These are phyloP conservation scores for Margaritifera margaritifera DNA, from an alignment of 2,888 invertebrate species.

Conservation along the genomic window DNA sequence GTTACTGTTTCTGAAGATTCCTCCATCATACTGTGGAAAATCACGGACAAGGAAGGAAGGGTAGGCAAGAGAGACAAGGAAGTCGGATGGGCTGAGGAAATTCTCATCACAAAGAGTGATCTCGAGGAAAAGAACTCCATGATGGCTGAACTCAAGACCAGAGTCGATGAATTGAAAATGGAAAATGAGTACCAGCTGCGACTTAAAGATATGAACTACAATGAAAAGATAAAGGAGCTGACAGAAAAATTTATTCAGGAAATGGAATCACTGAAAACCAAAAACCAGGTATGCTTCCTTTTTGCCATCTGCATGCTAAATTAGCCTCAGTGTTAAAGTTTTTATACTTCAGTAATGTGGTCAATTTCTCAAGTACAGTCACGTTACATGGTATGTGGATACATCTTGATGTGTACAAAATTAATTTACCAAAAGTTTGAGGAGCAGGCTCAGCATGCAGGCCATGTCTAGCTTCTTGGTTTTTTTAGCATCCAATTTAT, in stretches of 20 bases:
- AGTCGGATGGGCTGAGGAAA: constrained; percentile 84
- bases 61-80: constrained; percentile 82
- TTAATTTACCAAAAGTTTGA: no score
- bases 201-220: constrained; percentile 83
- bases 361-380: no score
- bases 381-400: no score
- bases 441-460: no score
- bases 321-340: no score
- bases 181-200: constrained; percentile 90
- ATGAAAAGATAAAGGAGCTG: constrained; percentile 86
- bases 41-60: constrained; percentile 78
- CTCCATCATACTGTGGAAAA: constrained; percentile 88
- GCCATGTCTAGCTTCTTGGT: no score
- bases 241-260: constrained; percentile 87
- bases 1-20: constrained; percentile 86
- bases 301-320: no score
- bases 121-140: constrained; percentile 83
- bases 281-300: constrained; percentile 66
- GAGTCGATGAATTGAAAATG: constrained; percentile 88
- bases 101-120: constrained; percentile 83
- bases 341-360: no score
- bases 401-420: no score
- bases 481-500: no score
- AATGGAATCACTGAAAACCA: constrained; percentile 84
- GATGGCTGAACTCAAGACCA: constrained; percentile 80